Evolutionary conservation across 2,113 vertebrate species (phyloP).

Genomic region (Notarius quadriscutis): DNA sequence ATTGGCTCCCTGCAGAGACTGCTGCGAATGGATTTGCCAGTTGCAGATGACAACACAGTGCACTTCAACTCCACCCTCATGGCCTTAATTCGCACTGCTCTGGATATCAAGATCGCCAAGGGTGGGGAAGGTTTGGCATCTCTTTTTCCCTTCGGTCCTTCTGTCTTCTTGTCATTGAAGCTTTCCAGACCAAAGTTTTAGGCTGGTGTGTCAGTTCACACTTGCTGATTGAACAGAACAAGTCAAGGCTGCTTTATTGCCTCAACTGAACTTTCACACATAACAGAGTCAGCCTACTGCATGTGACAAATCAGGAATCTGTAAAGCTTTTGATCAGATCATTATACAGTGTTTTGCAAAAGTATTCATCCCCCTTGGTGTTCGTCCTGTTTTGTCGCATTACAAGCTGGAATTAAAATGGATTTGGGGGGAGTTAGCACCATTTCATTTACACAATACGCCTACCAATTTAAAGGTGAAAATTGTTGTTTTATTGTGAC

Average conservation of each 20-base stretch:
- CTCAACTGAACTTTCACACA: neutral
- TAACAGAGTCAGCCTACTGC: neutral
- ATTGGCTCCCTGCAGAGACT: conserved; percentile 80
- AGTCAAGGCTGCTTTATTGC: neutral
- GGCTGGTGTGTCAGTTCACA: neutral
- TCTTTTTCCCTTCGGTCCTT: conserved; percentile 45
- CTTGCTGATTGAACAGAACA: neutral
- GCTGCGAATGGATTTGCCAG: conserved; percentile 90
- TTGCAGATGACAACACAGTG: conserved; percentile 91
- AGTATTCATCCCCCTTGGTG: too few relatives aligned
- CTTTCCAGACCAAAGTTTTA: neutral
- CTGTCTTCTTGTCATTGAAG: neutral
- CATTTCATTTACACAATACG: too few relatives aligned
- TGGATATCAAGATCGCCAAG: conserved; percentile 96
- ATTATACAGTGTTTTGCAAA: too few relatives aligned
- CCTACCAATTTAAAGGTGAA: too few relatives aligned
- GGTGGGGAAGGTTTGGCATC: conserved; percentile 74
- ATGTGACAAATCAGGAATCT: neutral
- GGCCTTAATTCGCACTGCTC: conserved; percentile 90
- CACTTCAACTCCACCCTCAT: conserved; percentile 96
- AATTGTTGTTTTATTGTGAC: too few relatives aligned
- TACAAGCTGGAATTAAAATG: too few relatives aligned
- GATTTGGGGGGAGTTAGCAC: too few relatives aligned
- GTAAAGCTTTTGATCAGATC: neutral
- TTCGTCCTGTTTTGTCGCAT: too few relatives aligned